Conservation (phyloP, 2,888 invertebrate genomes). For the Nephrocerus scutellatus region DNA sequence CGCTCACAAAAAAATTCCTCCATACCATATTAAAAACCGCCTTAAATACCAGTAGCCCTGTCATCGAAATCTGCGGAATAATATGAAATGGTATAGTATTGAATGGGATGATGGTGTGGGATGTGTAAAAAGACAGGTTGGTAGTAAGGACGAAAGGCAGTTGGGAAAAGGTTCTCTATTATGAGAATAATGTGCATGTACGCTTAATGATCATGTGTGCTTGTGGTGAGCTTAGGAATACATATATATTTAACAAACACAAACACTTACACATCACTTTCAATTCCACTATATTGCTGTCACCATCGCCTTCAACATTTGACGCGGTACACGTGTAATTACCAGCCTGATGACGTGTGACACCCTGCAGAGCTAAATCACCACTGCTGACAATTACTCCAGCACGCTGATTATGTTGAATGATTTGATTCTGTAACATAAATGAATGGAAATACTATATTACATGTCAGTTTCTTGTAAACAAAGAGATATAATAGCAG, state of each 20-base stretch:
- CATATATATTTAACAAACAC: conserved; percentile 16
- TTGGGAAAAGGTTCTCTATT: too few species aligned
- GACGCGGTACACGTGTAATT: conserved; percentile 84
- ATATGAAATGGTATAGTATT: neutral
- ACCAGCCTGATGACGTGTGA: conserved; percentile 74
- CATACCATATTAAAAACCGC: too few species aligned
- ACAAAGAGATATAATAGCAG: conserved; percentile 1
- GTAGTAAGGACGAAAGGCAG: neutral
- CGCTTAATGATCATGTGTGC: too few species aligned
- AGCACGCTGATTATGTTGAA: conserved; percentile 77
- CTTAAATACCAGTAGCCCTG: too few species aligned
- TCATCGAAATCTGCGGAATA: too few species aligned
- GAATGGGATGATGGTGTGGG: neutral
- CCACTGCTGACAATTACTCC: conserved; percentile 83
- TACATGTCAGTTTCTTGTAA: too few species aligned
- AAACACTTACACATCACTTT: conserved; percentile 83
- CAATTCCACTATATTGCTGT: conserved; percentile 70
- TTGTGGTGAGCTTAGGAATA: conserved; percentile 1
- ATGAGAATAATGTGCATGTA: too few species aligned
- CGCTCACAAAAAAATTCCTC: too few species aligned
- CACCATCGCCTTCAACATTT: conserved; percentile 86
- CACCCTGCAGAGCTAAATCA: conserved; percentile 72
- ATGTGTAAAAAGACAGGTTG: neutral
- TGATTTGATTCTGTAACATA: conserved; percentile 64
- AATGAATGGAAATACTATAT: too few species aligned